Evolutionary conservation across 2,888 invertebrate genomes (phyloP).

Genomic region (Serripes groenlandicus): DNA sequence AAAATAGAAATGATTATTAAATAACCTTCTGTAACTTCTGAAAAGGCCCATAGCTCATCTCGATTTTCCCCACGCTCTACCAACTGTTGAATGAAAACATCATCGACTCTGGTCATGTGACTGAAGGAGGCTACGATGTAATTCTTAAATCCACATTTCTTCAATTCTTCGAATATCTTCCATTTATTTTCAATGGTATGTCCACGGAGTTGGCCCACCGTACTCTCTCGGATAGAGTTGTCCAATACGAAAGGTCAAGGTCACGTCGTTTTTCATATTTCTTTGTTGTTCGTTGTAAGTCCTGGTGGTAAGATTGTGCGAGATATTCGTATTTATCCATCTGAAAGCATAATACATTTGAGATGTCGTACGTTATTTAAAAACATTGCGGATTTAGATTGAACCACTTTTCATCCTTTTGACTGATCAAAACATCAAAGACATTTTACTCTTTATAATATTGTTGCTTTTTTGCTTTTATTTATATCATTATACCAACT

Average conservation of each 20-base stretch:
- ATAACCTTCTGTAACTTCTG: slow-evolving; percentile 32
- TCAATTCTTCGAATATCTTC: slow-evolving; percentile 33
- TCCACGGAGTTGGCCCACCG: slow-evolving; percentile 22
- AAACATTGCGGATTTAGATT: too few relatives aligned
- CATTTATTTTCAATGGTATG: slow-evolving; percentile 41
- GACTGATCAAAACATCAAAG: too few relatives aligned
- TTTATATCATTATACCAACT: too few relatives aligned
- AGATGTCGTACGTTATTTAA: too few relatives aligned
- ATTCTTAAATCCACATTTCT: slow-evolving; percentile 36
- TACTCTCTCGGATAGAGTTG: slow-evolving; percentile 14
- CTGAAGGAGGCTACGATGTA: slow-evolving; percentile 27
- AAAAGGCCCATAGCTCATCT: slow-evolving; percentile 22
- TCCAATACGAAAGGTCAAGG: slow-evolving; percentile 31
- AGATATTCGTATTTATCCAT: not conserved
- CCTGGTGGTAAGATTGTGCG: not conserved
- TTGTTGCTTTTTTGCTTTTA: too few relatives aligned
- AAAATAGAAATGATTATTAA: too few relatives aligned
- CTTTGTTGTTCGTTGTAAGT: not conserved
- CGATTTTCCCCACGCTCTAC: slow-evolving; percentile 22
- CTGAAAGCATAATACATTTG: too few relatives aligned
- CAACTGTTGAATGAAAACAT: slow-evolving; percentile 31
- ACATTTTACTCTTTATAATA: too few relatives aligned
- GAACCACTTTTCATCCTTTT: too few relatives aligned
- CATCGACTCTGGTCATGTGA: slow-evolving; percentile 27
- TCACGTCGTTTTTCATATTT: slow-evolving; percentile 27